These are phyloP conservation scores for Agelas oroides DNA, from an alignment of 37 sponge, comb jelly and placozoan genomes.

Conservation along the genomic window DNA sequence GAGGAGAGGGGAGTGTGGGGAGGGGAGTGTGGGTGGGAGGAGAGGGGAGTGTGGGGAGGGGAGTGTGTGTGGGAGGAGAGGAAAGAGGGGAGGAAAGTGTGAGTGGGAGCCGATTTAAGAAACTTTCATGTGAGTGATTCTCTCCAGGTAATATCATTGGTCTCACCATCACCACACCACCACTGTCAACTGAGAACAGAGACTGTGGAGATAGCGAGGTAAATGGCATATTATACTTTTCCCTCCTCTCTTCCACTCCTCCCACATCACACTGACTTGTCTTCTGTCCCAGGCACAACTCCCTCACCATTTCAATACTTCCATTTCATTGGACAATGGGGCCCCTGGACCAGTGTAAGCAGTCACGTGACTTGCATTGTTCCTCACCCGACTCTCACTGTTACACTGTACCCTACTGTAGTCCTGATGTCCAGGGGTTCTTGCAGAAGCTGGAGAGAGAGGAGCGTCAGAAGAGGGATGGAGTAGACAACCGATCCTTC, in stretches of 20 bases:
- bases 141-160: constrained; percentile 56
- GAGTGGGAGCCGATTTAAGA: too few species aligned
- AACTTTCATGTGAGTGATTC: too few species aligned
- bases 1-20: too few species aligned
- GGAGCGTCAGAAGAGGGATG: constrained; percentile 36
- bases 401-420: not conserved
- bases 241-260: not conserved
- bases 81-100: too few species aligned
- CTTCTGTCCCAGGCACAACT: not conserved
- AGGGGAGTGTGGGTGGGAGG: too few species aligned
- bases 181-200: not conserved
- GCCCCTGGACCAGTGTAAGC: constrained; percentile 55
- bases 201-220: constrained; percentile 11
- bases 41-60: too few species aligned
- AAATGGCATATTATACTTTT: too few species aligned
- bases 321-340: constrained; percentile 36
- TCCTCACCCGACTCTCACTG: not conserved
- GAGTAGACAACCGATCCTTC: constrained; percentile 56
- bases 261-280: not conserved
- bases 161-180: constrained; percentile 36
- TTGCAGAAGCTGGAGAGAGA: constrained; percentile 54
- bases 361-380: not conserved
- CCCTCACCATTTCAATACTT: constrained; percentile 51
- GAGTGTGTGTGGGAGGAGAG: too few species aligned
- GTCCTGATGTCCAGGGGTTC: constrained; percentile 54